phyloP scores from a whole-genome alignment of 2,113 vertebrate species.

The Coryphaenoides rupestris region DNA sequence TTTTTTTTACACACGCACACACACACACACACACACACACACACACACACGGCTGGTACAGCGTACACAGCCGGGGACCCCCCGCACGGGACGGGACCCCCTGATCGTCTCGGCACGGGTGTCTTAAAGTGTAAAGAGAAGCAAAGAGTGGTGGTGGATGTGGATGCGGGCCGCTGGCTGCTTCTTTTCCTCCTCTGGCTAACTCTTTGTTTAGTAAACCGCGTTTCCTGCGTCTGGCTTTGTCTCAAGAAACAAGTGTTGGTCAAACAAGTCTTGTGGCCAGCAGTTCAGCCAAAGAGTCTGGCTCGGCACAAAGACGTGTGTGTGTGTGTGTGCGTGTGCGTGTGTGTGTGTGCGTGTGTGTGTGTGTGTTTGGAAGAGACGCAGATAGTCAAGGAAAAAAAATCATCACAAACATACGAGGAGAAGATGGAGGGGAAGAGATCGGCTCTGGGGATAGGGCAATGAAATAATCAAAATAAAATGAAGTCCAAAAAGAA shows the following conservation, averaged over 20 bases:
- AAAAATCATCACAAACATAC: too few species aligned
- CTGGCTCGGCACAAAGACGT: constrained; percentile 71
- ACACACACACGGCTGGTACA: too few species aligned
- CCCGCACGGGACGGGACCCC: constrained; percentile 25
- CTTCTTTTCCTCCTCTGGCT: constrained; percentile 36
- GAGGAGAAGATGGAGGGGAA: too few species aligned
- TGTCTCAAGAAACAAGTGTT: constrained; percentile 80
- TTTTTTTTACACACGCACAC: too few species aligned
- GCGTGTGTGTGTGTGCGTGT: constrained; percentile 20
- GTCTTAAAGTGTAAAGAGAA: constrained; percentile 58
- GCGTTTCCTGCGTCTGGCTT: constrained; percentile 77
- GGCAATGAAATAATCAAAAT: too few species aligned
- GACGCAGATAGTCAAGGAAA: constrained; percentile 21
- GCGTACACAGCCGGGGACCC: too few species aligned
- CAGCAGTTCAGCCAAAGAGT: constrained; percentile 75
- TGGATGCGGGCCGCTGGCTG: constrained; percentile 14
- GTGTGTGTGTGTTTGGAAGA: constrained; percentile 15
- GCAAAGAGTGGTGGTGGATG: too few species aligned
- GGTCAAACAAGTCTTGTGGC: constrained; percentile 82
- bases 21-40: too few species aligned
- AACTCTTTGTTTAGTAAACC: constrained; percentile 64
- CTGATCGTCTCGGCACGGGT: constrained; percentile 60
- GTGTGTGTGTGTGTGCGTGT: constrained; percentile 25
- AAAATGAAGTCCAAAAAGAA: too few species aligned
- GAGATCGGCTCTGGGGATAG: too few species aligned